Conservation (phyloP, 1,140 invertebrate genomes). For the Neelides sp. region DNA sequence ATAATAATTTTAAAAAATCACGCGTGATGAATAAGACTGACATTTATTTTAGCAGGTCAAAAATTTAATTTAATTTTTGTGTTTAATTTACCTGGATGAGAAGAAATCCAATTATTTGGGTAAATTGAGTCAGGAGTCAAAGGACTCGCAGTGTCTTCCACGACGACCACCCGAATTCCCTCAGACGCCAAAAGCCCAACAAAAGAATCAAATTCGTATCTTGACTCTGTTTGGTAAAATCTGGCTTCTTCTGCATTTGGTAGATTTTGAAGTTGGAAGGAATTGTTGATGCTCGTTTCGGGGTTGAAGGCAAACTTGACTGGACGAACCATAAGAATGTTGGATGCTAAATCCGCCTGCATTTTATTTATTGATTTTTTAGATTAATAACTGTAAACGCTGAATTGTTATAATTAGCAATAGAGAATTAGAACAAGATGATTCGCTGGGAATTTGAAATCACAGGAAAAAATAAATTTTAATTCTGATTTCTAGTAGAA, state of each 20-base stretch:
- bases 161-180: constrained; percentile 19
- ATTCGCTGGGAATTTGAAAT: too few relatives aligned
- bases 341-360: too few relatives aligned
- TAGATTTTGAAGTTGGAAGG: constrained; percentile 25
- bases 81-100: constrained; percentile 5
- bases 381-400: too few relatives aligned
- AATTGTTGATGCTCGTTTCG: constrained; percentile 28
- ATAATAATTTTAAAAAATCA: background rate
- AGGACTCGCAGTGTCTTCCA: constrained; percentile 21
- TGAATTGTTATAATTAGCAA: too few relatives aligned
- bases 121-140: constrained; percentile 30
- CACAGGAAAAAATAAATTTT: too few relatives aligned
- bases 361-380: too few relatives aligned
- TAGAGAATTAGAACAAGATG: too few relatives aligned
- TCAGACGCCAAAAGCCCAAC: constrained; percentile 9
- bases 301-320: constrained; percentile 25
- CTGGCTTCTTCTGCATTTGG: constrained; percentile 6
- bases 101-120: constrained; percentile 32
- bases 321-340: constrained; percentile 28
- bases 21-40: background rate
- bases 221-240: constrained; percentile 1
- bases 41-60: background rate
- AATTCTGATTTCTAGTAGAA: too few relatives aligned
- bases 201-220: constrained; percentile 26
- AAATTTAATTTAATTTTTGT: too few relatives aligned